phyloP scores from a whole-genome alignment of 2,797 vertebrate species.

The Karalla daura region DNA sequence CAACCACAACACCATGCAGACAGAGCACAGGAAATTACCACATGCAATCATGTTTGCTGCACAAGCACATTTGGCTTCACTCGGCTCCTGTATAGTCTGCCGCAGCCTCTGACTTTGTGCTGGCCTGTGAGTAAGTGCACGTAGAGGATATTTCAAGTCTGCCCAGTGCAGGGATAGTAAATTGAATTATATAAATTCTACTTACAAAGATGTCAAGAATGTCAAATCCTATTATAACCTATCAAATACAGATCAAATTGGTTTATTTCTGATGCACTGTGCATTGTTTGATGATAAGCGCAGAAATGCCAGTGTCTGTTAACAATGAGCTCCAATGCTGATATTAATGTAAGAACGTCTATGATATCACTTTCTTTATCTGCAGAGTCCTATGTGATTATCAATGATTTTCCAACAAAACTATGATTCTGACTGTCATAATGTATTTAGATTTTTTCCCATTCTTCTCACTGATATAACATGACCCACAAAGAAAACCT shows the following conservation, averaged over 20 bases:
- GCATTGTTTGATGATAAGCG: constrained; percentile 2
- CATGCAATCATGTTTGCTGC: constrained; percentile 74
- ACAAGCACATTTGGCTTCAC: constrained; percentile 70
- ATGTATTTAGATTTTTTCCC: constrained; percentile 28
- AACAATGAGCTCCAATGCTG: neutral
- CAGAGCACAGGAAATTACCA: constrained; percentile 80
- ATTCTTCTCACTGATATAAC: constrained; percentile 44
- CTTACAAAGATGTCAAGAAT: constrained; percentile 1
- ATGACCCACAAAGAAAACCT: constrained; percentile 47
- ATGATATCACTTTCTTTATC: neutral
- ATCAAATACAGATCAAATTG: neutral
- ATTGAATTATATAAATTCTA: constrained; percentile 16
- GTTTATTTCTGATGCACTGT: neutral
- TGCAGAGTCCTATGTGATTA: constrained; percentile 22
- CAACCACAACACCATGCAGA: constrained; percentile 77
- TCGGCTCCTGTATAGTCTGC: constrained; percentile 64
- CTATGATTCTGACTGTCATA: constrained; percentile 38
- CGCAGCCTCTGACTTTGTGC: constrained; percentile 47
- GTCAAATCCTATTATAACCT: constrained; percentile 3
- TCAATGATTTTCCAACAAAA: constrained; percentile 33
- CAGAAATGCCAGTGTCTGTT: constrained; percentile 8
- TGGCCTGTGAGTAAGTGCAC: constrained; percentile 39
- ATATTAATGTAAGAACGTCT: constrained; percentile 6
- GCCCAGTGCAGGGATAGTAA: constrained; percentile 2
- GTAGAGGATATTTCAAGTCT: constrained; percentile 32